Conservation (phyloP, 1,140 invertebrate species). For the Anastrepha ludens region DNA sequence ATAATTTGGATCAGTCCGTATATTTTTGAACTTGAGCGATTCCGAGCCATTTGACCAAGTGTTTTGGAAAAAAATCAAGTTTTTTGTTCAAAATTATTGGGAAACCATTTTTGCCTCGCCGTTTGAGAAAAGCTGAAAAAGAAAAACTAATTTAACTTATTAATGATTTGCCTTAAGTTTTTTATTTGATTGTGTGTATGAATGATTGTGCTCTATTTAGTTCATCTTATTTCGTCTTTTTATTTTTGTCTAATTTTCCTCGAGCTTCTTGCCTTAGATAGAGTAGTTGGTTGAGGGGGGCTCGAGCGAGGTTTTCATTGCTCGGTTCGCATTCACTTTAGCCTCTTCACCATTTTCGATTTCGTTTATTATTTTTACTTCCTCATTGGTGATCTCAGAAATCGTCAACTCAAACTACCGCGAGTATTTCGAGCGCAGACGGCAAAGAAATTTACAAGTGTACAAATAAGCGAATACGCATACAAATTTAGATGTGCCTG, state of each 20-base stretch:
- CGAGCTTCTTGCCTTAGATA: not conserved
- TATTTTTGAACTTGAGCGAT: no score
- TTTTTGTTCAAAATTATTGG: no score
- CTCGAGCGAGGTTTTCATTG: not conserved
- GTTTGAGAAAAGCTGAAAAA: not conserved
- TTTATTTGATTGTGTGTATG: not conserved
- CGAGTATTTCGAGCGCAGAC: slow-evolving; percentile 9
- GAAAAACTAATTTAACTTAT: no score
- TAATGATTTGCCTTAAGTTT: no score
- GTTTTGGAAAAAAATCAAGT: no score
- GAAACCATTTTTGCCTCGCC: no score
- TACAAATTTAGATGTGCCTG: not conserved
- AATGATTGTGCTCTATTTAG: not conserved
- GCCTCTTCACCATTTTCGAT: not conserved
- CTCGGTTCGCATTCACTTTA: slow-evolving; percentile 8
- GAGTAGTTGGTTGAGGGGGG: not conserved
- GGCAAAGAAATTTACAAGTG: not conserved
- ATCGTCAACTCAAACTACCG: not conserved
- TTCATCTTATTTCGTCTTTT: not conserved
- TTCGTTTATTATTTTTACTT: slow-evolving; percentile 37
- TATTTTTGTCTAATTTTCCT: not conserved
- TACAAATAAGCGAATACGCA: not conserved
- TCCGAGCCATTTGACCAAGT: no score
- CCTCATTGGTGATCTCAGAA: slow-evolving; percentile 33
- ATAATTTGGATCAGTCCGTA: no score